Conservation (phyloP, 2,888 invertebrate species). For the Epistrophe eligans region DNA sequence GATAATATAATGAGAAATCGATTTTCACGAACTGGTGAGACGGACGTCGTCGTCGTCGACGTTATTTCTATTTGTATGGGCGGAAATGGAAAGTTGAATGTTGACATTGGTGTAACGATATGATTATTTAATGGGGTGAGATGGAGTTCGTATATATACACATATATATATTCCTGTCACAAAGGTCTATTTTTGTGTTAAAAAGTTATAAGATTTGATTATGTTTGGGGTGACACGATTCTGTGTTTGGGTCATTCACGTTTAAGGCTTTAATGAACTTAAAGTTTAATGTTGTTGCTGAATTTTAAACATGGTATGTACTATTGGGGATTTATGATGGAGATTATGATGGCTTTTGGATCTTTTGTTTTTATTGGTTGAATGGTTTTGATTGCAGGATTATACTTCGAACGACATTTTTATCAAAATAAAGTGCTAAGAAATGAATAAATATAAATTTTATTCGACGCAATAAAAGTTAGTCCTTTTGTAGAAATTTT, state of each 20-base stretch:
- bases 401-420: background rate
- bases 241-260: background rate
- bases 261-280: conserved; percentile 28
- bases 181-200: conserved; percentile 21
- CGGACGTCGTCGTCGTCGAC: background rate
- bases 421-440: no score
- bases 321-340: background rate
- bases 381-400: background rate
- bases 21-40: conserved; percentile 38
- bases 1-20: conserved; percentile 73
- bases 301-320: background rate
- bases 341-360: background rate
- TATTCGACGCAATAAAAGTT: background rate
- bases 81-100: conserved; percentile 44
- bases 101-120: conserved; percentile 43
- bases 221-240: background rate
- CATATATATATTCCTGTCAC: conserved; percentile 12
- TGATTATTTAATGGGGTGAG: conserved; percentile 40
- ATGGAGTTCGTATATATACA: background rate
- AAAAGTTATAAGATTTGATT: conserved; percentile 45
- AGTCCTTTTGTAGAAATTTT: background rate
- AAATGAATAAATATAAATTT: background rate
- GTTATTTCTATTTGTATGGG: background rate
- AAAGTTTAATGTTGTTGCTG: conserved; percentile 12
- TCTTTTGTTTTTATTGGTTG: conserved; percentile 1